Evolutionary conservation across 2,797 vertebrate species (phyloP), one percentile per base, ranked within the genome.

Genomic region (Acrossocheilus fasciatus): DNA sequence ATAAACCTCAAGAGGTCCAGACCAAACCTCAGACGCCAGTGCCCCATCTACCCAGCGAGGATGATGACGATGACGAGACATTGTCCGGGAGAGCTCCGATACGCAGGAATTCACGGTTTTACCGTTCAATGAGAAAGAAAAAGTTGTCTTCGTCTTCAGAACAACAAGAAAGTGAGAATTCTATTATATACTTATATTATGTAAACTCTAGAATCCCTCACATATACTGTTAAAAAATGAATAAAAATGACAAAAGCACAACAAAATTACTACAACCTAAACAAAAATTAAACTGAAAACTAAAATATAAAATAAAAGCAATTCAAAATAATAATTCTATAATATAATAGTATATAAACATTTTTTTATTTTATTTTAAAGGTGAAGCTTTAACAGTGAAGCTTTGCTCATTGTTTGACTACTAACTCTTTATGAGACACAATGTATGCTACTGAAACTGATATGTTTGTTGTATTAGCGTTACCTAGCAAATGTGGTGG

Each of bases 41-140:
- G 11, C 41, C 26, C 57, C 64, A 9, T 50, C 20, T n/a, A 69
- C 39, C 26, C 88, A 82, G 12, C 57, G 36, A 12, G 43, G 75
- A 82, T 81, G 88, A 87, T 1, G 92, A 94, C 0, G 93, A 94
- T 0, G 94, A 95, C 0, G 95, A 95, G 15, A 47, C 90, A 89
- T 57, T 92, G 30, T 66, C 88, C 89, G 78, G 87, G 77, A 7
- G 50, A 45, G 39, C 70, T 1, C 90, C 92, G 0, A 95, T 93
- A 70, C 93, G 92, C 26, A 93, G 95, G 66, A 95, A 96, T 90
- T 95, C 95, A 0, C 92, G 94, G 50, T 95, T 95, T 87, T 95
- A 95, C 86, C 88, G 94, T 1, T 95, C 94, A 17, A 95, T 96
- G 94, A 94, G 95, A 87, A 96, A 92, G 88, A 94, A 95, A 91